phyloP scores from a whole-genome alignment of 2,888 invertebrate genomes.

The Aphrophora alni region DNA sequence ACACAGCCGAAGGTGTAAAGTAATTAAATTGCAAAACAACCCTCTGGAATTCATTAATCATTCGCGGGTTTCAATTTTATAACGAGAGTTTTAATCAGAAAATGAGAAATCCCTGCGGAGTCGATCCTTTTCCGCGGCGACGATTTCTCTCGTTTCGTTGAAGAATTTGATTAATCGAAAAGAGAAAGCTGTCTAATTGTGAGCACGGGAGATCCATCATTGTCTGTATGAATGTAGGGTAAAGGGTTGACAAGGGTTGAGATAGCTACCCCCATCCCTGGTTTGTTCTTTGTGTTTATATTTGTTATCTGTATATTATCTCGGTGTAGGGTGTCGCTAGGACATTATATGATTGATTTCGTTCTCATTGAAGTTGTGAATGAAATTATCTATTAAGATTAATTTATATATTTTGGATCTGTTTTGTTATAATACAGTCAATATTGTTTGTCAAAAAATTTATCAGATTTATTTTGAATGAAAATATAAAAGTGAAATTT shows the following conservation, averaged over 20 bases:
- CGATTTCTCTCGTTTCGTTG: neutral
- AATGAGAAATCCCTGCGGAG: neutral
- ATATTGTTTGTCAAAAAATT: no score
- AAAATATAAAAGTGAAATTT: no score
- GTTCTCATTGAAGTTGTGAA: neutral
- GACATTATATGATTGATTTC: neutral
- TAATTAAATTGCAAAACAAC: neutral
- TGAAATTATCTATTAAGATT: no score
- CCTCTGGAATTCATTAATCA: neutral
- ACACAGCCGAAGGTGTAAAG: neutral
- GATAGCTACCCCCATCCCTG: neutral
- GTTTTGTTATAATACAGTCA: no score
- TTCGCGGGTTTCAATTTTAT: slow-evolving; percentile 2
- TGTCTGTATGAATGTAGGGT: neutral
- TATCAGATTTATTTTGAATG: no score
- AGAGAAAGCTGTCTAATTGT: slow-evolving; percentile 4
- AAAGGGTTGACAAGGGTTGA: slow-evolving; percentile 2
- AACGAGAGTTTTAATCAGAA: slow-evolving; percentile 2
- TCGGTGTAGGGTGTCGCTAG: neutral
- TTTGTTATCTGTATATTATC: neutral
- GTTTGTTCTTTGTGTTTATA: neutral
- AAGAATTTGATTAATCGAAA: slow-evolving; percentile 9
- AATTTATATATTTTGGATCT: no score
- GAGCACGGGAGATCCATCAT: slow-evolving; percentile 5
- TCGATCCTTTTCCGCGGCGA: neutral